Evolutionary conservation across 2,888 invertebrate genomes (phyloP).

Genomic region (Lycocerus yunnanus): DNA sequence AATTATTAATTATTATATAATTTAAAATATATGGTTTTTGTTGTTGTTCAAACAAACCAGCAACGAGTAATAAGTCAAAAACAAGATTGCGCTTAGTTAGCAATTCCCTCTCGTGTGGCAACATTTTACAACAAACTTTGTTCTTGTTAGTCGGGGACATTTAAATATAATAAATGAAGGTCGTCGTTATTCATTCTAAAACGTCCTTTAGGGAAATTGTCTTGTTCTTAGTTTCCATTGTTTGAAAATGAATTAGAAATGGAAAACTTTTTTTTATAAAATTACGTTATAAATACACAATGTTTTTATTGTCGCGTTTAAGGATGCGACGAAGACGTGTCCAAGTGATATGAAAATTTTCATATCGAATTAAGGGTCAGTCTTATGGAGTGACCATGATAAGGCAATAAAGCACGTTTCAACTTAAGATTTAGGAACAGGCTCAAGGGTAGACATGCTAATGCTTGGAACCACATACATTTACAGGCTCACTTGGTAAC

Average conservation of each 20-base stretch:
- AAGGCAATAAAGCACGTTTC: constrained; percentile 32
- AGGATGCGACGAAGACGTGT: background rate
- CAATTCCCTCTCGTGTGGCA: constrained; percentile 25
- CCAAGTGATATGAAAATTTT: background rate
- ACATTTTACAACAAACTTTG: constrained; percentile 29
- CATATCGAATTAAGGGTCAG: constrained; percentile 27
- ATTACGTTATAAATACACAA: background rate
- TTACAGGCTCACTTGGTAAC: constrained; percentile 18
- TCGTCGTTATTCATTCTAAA: constrained; percentile 29
- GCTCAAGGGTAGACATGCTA: constrained; percentile 35
- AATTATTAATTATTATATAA: background rate
- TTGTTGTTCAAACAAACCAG: background rate
- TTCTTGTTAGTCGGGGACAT: constrained; percentile 29
- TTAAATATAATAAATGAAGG: constrained; percentile 29
- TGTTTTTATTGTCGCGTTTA: background rate
- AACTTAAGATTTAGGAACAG: constrained; percentile 34
- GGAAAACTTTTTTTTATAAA: background rate
- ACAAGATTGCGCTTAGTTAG: constrained; percentile 31
- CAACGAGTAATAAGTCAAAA: constrained; percentile 26
- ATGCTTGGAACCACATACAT: constrained; percentile 28
- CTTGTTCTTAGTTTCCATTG: background rate
- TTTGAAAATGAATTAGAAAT: constrained; percentile 2
- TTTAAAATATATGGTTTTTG: background rate
- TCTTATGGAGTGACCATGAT: constrained; percentile 21
- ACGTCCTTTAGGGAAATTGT: constrained; percentile 24